Percentiles rank a stretch among this genome's conserved stretches.
Conservation (phyloP, 1,140 invertebrate genomes). For the Drosophila ambigua region DNA sequence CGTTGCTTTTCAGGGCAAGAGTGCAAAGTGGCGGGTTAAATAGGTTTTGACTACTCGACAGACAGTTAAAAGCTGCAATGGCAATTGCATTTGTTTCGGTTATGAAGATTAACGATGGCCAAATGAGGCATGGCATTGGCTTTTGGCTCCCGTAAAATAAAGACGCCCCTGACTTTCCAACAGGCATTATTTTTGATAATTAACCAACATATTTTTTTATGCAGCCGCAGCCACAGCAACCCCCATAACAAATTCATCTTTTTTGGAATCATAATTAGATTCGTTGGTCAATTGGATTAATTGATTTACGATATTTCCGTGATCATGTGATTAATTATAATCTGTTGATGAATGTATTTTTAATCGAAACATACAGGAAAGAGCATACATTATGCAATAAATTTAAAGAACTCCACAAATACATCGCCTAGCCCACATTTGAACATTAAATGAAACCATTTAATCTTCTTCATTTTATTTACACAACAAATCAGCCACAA, state of each 20-base stretch:
- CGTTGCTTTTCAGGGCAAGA: slow-evolving; percentile 56
- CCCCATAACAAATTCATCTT: slow-evolving; percentile 37
- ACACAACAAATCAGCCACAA: slow-evolving; percentile 43
- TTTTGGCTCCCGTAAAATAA: slow-evolving; percentile 37
- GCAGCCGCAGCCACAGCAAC: slow-evolving; percentile 16
- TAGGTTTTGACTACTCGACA: slow-evolving; percentile 55
- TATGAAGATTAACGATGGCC: slow-evolving; percentile 41
- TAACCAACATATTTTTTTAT: background rate
- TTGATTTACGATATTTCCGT: slow-evolving; percentile 44
- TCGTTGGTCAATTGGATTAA: slow-evolving; percentile 37
- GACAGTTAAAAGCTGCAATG: slow-evolving; percentile 17
- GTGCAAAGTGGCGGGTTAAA: slow-evolving; percentile 74
- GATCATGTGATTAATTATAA: slow-evolving; percentile 22
- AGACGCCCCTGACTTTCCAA: background rate
- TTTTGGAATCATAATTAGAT: slow-evolving; percentile 35
- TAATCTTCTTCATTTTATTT: slow-evolving; percentile 40
- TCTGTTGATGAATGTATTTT: slow-evolving; percentile 45
- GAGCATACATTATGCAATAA: too few species aligned
- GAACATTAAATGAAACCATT: background rate
- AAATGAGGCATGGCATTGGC: slow-evolving; percentile 29
- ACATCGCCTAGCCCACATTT: too few species aligned
- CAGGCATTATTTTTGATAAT: slow-evolving; percentile 16
- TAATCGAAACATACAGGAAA: slow-evolving; percentile 44
- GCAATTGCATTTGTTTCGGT: slow-evolving; percentile 26
- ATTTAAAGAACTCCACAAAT: too few species aligned